Conservation (phyloP, 2,113 vertebrate species). For the Paramisgurnus dabryanus region DNA sequence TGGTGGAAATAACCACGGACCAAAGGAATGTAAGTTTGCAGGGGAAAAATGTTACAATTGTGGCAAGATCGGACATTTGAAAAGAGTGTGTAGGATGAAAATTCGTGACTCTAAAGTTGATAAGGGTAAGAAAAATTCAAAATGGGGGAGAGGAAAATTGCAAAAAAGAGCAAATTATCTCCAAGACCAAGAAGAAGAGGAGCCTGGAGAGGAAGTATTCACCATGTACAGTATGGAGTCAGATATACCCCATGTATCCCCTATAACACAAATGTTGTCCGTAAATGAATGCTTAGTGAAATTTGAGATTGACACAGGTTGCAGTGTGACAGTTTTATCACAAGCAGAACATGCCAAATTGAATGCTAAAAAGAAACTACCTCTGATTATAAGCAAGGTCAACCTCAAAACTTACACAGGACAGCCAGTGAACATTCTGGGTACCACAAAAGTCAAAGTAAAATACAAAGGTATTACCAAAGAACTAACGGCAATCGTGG, state of each 20-base stretch:
- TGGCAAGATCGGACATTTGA: neutral
- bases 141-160: neutral
- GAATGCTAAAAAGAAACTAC: neutral
- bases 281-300: neutral
- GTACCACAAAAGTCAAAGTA: no score
- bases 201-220: neutral
- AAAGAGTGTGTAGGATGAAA: neutral
- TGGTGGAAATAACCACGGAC: neutral
- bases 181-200: neutral
- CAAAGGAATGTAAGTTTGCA: neutral
- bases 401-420: neutral
- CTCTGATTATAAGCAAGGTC: neutral
- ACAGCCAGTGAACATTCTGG: neutral
- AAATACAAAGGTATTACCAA: neutral
- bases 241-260: neutral
- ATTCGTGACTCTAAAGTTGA: neutral
- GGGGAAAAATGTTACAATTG: neutral
- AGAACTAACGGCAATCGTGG: neutral
- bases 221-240: neutral
- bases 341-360: neutral
- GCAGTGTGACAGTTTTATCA: neutral
- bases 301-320: conserved; percentile 1
- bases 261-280: neutral
- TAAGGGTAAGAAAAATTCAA: neutral
- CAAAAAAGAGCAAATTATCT: neutral